Evolutionary conservation across 2,797 vertebrate genomes (phyloP).

Genomic region (Nasua narica): DNA sequence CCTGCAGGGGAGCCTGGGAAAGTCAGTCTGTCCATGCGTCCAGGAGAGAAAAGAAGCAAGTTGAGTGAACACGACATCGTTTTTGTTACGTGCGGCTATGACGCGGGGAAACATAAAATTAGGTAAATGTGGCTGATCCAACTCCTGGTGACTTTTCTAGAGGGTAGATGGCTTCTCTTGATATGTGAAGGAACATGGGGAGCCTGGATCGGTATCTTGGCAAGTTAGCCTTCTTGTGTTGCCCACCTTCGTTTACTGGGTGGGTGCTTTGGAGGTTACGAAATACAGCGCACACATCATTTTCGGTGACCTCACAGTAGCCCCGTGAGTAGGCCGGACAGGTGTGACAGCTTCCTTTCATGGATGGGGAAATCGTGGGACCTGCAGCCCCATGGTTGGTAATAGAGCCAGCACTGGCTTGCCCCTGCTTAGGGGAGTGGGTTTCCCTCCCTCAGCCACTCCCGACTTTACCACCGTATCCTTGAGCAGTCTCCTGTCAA

Average conservation of each 20-base stretch:
- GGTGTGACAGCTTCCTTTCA: not conserved
- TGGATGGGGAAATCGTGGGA: not conserved
- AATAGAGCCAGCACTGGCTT: not conserved
- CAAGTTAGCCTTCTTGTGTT: not conserved
- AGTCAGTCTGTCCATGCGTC: not conserved
- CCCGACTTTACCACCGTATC: not conserved
- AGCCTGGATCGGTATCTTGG: not conserved
- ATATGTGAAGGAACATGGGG: not conserved
- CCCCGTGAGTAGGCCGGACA: not conserved
- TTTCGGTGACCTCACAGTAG: not conserved
- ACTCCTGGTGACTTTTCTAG: not conserved
- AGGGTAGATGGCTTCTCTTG: not conserved
- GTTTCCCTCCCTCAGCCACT: not conserved
- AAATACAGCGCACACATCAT: rapidly evolving
- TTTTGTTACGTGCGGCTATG: not conserved
- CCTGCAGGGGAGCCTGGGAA: not conserved
- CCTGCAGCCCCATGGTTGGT: not conserved
- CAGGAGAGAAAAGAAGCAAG: not conserved
- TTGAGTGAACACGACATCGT: not conserved
- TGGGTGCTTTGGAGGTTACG: not conserved
- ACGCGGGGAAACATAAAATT: not conserved
- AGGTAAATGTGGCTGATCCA: not conserved
- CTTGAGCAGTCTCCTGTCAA: no score
- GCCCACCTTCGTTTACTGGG: not conserved
- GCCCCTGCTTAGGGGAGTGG: no score